Evolutionary conservation across 1,140 invertebrate genomes (phyloP).

Genomic region (Hydropsyche tenuis): DNA sequence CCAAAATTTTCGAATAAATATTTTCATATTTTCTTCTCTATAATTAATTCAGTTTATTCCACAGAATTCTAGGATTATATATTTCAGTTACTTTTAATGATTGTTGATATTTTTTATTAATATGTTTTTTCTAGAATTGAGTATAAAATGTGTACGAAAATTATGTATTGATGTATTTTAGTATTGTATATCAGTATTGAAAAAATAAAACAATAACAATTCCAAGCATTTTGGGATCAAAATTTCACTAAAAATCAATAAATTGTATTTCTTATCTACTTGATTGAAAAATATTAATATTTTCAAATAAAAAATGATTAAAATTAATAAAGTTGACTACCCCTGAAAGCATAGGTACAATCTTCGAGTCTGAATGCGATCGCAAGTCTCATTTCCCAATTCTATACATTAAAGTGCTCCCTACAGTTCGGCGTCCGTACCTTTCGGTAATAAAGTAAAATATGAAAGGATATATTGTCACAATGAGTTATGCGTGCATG

Average conservation of each 20-base stretch:
- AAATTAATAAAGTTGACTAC: neutral
- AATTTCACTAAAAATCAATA: too few species aligned
- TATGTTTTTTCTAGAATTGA: too few species aligned
- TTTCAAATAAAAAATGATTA: neutral
- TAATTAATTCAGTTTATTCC: too few species aligned
- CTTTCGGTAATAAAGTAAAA: slow-evolving; percentile 30
- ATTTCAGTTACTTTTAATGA: too few species aligned
- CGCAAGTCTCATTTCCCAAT: slow-evolving; percentile 19
- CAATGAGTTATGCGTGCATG: slow-evolving; percentile 17
- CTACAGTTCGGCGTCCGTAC: neutral
- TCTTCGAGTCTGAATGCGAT: slow-evolving; percentile 7
- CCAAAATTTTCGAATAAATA: too few species aligned
- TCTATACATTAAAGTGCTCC: slow-evolving; percentile 24
- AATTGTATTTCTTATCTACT: neutral
- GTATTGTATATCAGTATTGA: too few species aligned
- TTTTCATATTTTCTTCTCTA: too few species aligned
- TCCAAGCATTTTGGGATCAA: neutral
- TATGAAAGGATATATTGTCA: slow-evolving; percentile 34
- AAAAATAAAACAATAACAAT: neutral
- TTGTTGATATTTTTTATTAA: too few species aligned
- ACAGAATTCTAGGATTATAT: too few species aligned
- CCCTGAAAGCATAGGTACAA: neutral
- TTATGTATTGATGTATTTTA: too few species aligned
- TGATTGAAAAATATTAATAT: neutral
- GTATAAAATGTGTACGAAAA: too few species aligned